Percentiles rank a stretch among this genome's conserved stretches.
These are phyloP conservation scores for Eudemis profundana DNA, from an alignment of 2,888 invertebrate species.

Conservation along the genomic window DNA sequence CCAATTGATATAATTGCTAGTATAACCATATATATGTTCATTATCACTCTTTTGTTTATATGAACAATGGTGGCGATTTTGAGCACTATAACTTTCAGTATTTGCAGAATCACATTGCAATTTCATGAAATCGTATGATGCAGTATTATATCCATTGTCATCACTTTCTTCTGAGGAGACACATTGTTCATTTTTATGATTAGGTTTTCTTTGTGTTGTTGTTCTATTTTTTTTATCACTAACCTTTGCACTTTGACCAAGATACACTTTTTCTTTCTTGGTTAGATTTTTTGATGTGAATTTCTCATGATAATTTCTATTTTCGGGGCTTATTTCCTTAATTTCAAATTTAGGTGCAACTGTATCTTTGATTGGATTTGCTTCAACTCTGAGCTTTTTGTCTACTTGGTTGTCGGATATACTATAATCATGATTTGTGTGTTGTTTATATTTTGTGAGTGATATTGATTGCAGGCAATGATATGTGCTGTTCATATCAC, in stretches of 20 bases:
- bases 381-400: neutral
- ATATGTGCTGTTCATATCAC: neutral
- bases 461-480: slow-evolving; percentile 20
- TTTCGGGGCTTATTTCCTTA: neutral
- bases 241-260: slow-evolving; percentile 13
- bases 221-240: slow-evolving; percentile 19
- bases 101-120: slow-evolving; percentile 22
- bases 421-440: neutral
- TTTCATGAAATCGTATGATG: slow-evolving; percentile 33
- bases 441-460: slow-evolving; percentile 21
- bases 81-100: slow-evolving; percentile 2
- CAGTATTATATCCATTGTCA: slow-evolving; percentile 45
- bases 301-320: neutral
- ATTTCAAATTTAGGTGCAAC: neutral
- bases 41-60: neutral
- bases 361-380: neutral
- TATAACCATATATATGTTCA: neutral
- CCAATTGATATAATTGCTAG: slow-evolving; percentile 61
- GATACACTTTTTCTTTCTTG: neutral
- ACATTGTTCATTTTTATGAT: neutral
- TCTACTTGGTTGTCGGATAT: neutral
- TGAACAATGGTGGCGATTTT: neutral
- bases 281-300: neutral
- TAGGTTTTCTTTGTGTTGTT: slow-evolving; percentile 20
- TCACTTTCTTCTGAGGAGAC: slow-evolving; percentile 27